A percentile compares a stretch with the other conserved stretches of the same genome.
These are phyloP conservation scores for Phyllopteryx taeniolatus DNA, from an alignment of 2,113 vertebrate species.

Conservation along the genomic window DNA sequence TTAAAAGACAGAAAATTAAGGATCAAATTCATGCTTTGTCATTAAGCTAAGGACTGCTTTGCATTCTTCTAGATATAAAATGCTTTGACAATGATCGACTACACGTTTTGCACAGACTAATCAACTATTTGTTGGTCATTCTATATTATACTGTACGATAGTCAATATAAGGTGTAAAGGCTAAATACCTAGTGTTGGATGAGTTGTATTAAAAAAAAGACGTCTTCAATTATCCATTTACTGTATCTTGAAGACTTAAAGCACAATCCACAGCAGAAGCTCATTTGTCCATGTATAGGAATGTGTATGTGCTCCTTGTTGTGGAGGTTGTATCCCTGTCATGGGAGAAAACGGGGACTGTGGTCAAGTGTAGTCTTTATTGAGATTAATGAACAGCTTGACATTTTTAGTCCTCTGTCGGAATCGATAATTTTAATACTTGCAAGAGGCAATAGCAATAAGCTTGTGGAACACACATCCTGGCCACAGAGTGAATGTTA, in stretches of 20 bases:
- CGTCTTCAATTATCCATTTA: slow-evolving; percentile 51
- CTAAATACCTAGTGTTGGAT: slow-evolving; percentile 9
- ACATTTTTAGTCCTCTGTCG: slow-evolving; percentile 83
- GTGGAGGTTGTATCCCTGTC: slow-evolving; percentile 58
- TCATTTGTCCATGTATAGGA: slow-evolving; percentile 52
- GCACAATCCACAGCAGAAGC: slow-evolving; percentile 52
- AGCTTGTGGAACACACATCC: slow-evolving; percentile 76
- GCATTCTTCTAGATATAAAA: not conserved
- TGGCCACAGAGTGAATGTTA: slow-evolving; percentile 84
- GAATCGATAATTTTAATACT: slow-evolving; percentile 87
- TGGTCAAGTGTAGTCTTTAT: slow-evolving; percentile 77
- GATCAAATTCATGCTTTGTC: not conserved
- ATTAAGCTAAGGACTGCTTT: not conserved
- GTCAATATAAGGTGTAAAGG: slow-evolving; percentile 18
- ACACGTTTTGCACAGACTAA: not conserved
- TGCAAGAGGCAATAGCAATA: slow-evolving; percentile 72
- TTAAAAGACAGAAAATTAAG: not conserved
- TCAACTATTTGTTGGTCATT: slow-evolving; percentile 10
- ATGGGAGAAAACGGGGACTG: slow-evolving; percentile 51
- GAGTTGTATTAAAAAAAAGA: slow-evolving; percentile 30
- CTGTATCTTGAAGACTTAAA: slow-evolving; percentile 51
- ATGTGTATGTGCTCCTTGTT: slow-evolving; percentile 49
- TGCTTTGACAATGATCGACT: not conserved
- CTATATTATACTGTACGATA: slow-evolving; percentile 6
- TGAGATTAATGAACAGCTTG: slow-evolving; percentile 85